phyloP scores from a whole-genome alignment of 1,140 invertebrate species.

The Nephila pilipes region DNA sequence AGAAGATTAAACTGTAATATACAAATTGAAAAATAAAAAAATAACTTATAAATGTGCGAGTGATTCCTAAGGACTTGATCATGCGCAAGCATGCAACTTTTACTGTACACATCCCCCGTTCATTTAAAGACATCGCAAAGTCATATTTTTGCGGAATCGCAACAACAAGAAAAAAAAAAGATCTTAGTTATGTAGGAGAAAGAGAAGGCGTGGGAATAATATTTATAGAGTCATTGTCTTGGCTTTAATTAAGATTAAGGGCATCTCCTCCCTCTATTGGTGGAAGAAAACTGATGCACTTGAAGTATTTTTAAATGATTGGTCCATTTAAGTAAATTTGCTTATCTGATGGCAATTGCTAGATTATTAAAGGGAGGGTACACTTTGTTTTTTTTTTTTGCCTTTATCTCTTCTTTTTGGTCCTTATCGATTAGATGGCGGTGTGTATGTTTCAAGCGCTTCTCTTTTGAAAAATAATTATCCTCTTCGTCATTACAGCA shows the following conservation, averaged over 20 bases:
- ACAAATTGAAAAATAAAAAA: too few species aligned
- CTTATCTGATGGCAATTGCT: conserved; percentile 42
- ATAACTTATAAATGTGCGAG: neutral
- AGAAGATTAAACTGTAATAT: too few species aligned
- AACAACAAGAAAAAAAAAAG: neutral
- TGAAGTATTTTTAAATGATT: neutral
- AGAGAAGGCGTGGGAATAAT: neutral
- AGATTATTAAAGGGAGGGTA: neutral
- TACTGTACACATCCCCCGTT: neutral
- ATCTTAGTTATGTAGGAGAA: neutral
- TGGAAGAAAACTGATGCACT: neutral
- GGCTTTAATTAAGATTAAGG: conserved; percentile 21
- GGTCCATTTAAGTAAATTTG: conserved; percentile 42
- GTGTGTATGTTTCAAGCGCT: neutral
- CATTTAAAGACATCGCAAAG: neutral
- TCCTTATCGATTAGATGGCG: neutral
- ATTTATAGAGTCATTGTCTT: neutral
- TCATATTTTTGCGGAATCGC: neutral
- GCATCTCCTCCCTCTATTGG: neutral
- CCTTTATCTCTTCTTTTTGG: neutral
- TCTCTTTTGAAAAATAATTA: neutral
- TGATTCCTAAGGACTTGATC: neutral
- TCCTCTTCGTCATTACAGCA: neutral
- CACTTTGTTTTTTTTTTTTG: neutral
- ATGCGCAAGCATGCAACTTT: neutral